Evolutionary conservation across 2,888 invertebrate genomes (phyloP), one percentile per base, ranked within the genome.

Genomic region (Selenia dentaria): DNA sequence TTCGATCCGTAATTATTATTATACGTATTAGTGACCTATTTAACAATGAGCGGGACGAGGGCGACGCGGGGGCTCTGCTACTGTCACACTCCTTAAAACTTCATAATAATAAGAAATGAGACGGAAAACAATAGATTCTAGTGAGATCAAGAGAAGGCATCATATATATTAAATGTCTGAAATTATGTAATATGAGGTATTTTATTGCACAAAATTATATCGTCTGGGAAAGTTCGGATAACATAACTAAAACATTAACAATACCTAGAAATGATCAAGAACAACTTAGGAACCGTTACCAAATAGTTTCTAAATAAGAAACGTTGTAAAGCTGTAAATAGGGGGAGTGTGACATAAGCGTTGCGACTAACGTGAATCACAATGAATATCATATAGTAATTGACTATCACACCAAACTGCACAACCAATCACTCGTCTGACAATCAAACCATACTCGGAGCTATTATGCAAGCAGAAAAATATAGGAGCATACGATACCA

Each of bases 341-440:
- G 11, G 27, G 29, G 25, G 50, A 59, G 61, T 62, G 70, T 68
- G 78, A 64, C 74, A 64, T 54, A 66, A 67, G 57, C 70, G 65
- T 39, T 31, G 59, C 65, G 45, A 54, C 28, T 22, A 54, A 28
- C 20, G 46, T 51, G 51, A 55, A 54, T 45, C 44, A 54, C 52
- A 61, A 64, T 70, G 59, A 73, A 70, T 78, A 80, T 78, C 74
- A 79, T 76, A 79, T 79, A 88, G 83, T 89, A 89, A 89, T 89
- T 89, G 88, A 89, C 88, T 82, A 84, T 80, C 76, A 78, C 70
- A 67, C 69, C 74, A 69, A 65, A 67, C 71, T 64, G 70, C 67
- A 64, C 64, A 61, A 64, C 51, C 40, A 51, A 54, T 35, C 59
- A 58, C 60, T 39, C 43, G 41, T 40, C 42, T 50, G 38, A 48